Conservation (phyloP, 2,113 vertebrate species). For the Corythoichthys haematopterus region DNA sequence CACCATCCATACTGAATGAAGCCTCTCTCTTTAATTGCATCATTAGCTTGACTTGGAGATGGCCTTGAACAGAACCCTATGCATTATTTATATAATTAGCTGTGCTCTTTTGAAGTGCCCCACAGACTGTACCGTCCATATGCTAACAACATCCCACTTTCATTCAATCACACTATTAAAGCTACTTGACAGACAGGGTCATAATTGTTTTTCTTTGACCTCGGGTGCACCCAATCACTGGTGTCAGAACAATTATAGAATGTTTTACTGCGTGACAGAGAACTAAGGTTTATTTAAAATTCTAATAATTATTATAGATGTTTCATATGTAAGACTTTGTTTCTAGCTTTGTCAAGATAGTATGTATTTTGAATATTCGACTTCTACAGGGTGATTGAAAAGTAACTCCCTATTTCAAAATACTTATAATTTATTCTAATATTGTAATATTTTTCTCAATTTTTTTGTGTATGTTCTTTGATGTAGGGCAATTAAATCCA, state of each 20-base stretch:
- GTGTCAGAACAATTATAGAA: not conserved
- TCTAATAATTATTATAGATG: too few species aligned
- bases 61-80: conserved; percentile 24
- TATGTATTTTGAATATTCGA: too few species aligned
- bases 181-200: not conserved
- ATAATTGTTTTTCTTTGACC: not conserved
- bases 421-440: too few species aligned
- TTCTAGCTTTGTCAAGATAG: too few species aligned
- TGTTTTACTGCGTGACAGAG: not conserved
- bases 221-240: too few species aligned
- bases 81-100: conserved; percentile 56
- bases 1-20: conserved; percentile 6
- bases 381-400: too few species aligned
- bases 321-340: too few species aligned
- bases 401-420: too few species aligned
- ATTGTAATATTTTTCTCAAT: too few species aligned
- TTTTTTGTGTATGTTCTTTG: too few species aligned
- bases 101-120: conserved; percentile 19
- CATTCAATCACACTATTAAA: conserved; percentile 15
- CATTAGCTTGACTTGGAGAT: conserved; percentile 38
- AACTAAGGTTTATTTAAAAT: too few species aligned
- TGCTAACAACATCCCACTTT: conserved; percentile 11
- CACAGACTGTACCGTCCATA: conserved; percentile 13
- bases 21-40: conserved; percentile 16
- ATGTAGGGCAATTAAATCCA: too few species aligned